Conservation (phyloP, 1,140 invertebrate species). For the Danaus plexippus region DNA sequence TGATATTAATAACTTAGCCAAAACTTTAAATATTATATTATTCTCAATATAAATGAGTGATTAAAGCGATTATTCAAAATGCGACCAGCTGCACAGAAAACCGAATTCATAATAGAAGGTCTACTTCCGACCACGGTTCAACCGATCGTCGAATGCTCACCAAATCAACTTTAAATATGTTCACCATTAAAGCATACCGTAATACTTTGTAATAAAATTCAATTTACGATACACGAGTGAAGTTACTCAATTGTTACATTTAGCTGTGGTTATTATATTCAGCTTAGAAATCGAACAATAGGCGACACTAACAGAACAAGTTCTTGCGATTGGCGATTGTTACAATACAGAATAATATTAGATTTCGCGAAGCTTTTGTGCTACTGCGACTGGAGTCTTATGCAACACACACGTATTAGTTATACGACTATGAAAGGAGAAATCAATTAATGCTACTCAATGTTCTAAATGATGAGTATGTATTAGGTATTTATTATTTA, state of each 20-base stretch:
- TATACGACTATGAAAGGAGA: constrained; percentile 22
- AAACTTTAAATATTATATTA: no score
- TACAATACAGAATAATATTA: constrained; percentile 46
- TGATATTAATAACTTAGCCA: no score
- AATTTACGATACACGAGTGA: constrained; percentile 12
- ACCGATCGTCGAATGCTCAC: constrained; percentile 26
- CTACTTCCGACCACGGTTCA: constrained; percentile 34
- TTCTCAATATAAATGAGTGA: no score
- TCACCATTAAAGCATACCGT: constrained; percentile 13
- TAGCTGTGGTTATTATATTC: constrained; percentile 33
- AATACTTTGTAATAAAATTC: constrained; percentile 14
- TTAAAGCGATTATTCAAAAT: no score
- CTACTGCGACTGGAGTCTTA: constrained; percentile 24
- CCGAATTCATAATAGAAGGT: constrained; percentile 47
- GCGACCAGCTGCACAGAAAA: constrained; percentile 31
- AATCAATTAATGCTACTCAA: constrained; percentile 1
- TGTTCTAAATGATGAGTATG: not conserved
- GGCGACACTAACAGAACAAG: constrained; percentile 46
- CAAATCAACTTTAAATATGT: constrained; percentile 13
- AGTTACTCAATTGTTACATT: constrained; percentile 20
- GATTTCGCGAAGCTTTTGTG: constrained; percentile 40
- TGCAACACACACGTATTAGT: constrained; percentile 23
- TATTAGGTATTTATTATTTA: not conserved
- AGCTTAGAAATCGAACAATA: constrained; percentile 49
- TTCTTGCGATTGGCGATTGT: constrained; percentile 51